These are phyloP conservation scores for Eupelmus urozonus DNA, from an alignment of 2,888 invertebrate genomes.

Conservation along the genomic window DNA sequence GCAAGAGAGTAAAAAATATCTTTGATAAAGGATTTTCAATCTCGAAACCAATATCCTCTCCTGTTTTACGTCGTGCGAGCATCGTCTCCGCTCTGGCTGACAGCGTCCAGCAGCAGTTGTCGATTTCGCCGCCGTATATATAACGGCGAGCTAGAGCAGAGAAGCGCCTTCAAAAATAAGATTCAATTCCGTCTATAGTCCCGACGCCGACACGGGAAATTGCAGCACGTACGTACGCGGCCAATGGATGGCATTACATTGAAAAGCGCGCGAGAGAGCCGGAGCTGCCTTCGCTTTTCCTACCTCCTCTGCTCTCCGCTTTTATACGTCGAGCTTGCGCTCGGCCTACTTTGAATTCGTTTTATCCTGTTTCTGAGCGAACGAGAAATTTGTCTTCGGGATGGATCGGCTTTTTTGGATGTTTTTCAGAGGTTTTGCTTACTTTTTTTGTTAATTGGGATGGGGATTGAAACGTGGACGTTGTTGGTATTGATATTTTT, in stretches of 20 bases:
- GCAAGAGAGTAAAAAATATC: conserved; percentile 37
- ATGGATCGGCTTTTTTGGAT: too few species aligned
- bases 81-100: conserved; percentile 21
- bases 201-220: conserved; percentile 51
- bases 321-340: too few species aligned
- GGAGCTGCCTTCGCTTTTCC: neutral
- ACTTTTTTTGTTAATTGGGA: too few species aligned
- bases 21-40: conserved; percentile 60
- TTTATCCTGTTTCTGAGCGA: neutral
- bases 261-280: conserved; percentile 17
- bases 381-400: too few species aligned
- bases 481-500: too few species aligned
- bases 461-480: too few species aligned
- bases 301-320: neutral
- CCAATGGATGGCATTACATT: conserved; percentile 49
- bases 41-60: conserved; percentile 57
- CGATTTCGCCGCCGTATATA: conserved; percentile 42
- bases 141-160: neutral
- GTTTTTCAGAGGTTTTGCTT: too few species aligned
- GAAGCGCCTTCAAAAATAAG: conserved; percentile 58
- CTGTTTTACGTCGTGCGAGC: conserved; percentile 55
- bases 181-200: conserved; percentile 53
- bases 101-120: conserved; percentile 54
- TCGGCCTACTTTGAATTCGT: conserved; percentile 6
- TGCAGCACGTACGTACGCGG: conserved; percentile 47